These are phyloP conservation scores for Poecilobothrus nobilitatus DNA, from an alignment of 2,888 invertebrate genomes.

Conservation along the genomic window DNA sequence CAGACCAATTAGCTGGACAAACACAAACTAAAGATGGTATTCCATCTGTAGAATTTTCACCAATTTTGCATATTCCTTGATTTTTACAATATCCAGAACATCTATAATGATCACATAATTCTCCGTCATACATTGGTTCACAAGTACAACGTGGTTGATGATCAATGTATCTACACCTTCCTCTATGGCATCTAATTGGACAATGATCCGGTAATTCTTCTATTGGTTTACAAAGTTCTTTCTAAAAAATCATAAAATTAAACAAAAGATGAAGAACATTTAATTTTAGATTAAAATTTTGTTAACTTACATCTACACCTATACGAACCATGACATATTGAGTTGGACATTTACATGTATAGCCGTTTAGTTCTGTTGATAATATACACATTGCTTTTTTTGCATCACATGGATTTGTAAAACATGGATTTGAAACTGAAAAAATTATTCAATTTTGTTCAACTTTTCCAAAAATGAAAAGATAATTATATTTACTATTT, in stretches of 20 bases:
- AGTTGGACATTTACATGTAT: slow-evolving; percentile 52
- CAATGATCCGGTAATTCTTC: slow-evolving; percentile 43
- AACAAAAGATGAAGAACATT: not conserved
- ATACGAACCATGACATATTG: slow-evolving; percentile 41
- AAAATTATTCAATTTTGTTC: slow-evolving; percentile 11
- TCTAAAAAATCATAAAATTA: slow-evolving; percentile 3
- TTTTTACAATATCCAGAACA: slow-evolving; percentile 62
- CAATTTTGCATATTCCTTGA: slow-evolving; percentile 51
- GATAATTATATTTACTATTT: slow-evolving; percentile 39
- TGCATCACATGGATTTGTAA: slow-evolving; percentile 50
- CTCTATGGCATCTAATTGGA: slow-evolving; percentile 52
- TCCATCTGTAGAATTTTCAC: slow-evolving; percentile 34
- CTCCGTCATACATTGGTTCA: slow-evolving; percentile 55
- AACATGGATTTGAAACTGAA: slow-evolving; percentile 52
- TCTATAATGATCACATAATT: slow-evolving; percentile 57
- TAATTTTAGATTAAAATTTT: not conserved
- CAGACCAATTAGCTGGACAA: slow-evolving; percentile 57
- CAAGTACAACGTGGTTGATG: slow-evolving; percentile 57
- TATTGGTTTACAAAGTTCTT: slow-evolving; percentile 34
- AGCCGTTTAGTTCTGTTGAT: slow-evolving; percentile 41
- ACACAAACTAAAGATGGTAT: slow-evolving; percentile 46
- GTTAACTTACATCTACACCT: slow-evolving; percentile 24
- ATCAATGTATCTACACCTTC: slow-evolving; percentile 49
- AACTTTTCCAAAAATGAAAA: slow-evolving; percentile 7
- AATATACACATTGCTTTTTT: slow-evolving; percentile 54